Evolutionary conservation across 2,113 vertebrate species (phyloP), one percentile per base, ranked within the genome.

Genomic region (Brachirus orientalis): DNA sequence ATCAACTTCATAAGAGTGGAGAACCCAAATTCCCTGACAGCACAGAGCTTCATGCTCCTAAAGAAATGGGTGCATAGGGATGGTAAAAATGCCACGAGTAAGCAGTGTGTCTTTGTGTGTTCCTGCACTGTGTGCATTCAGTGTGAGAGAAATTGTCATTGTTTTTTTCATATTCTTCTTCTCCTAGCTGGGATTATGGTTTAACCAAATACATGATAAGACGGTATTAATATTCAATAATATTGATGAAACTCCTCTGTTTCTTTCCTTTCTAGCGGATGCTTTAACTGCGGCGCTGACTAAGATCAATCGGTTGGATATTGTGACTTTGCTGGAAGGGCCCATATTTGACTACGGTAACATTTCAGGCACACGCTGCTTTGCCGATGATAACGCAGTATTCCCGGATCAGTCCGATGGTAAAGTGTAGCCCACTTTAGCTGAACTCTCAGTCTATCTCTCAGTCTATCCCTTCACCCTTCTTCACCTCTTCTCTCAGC

Each of bases 311-410:
- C 95, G 98, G 86, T 96, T 98, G 94, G 98, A 99, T 94, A 98
- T 99, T 87, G 97, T 98, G 92, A 98, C 97, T 90, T 94, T 99
- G 91, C 94, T 99, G 93, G 97, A 99, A 97, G 98, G 98, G 94
- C 98, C 98, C 91, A 98, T 99, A 95, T 99, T 99, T 95, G 98
- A 99, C 93, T 98, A 99, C 91, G 98, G 98, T 94, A 99, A 99
- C 94, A 97, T 99, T 95, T 97, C 96, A 92, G 97, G 97, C 95
- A 98, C 97, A 91, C 96, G 98, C 93, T 98, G 98, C 92, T 99
- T 99, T 97, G 96, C 96, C 92, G 98, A 98, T 93, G 97, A 97
- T 94, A 97, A 95, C 93, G 95, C 93, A 84, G 91, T 95, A 93
- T 96, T 97, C 95, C 95, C 95, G 93, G 97, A 98, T 93, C 93